Evolutionary conservation across 2,888 invertebrate species (phyloP).

Genomic region (Vannuccia rotundouncinata): DNA sequence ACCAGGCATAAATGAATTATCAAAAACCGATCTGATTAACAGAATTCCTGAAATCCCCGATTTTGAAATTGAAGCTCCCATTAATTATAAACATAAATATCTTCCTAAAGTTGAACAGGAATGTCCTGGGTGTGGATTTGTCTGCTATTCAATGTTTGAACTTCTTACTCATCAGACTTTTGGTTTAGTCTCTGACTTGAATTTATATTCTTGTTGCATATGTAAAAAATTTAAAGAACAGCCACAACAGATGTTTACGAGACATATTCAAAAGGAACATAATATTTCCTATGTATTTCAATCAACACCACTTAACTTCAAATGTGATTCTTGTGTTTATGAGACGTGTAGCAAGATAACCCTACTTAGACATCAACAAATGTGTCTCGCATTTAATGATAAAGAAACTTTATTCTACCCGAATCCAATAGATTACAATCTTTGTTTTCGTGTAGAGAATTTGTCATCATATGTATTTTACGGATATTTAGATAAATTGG

Average conservation of each 20-base stretch:
- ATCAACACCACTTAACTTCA: not conserved
- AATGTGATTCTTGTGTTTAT: not conserved
- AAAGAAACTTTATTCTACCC: not conserved
- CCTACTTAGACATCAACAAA: not conserved
- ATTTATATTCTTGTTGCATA: not conserved
- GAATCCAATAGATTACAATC: not conserved
- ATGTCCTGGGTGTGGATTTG: not conserved
- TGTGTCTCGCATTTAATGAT: not conserved
- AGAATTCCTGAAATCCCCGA: no score
- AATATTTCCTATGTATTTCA: not conserved
- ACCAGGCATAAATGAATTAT: no score
- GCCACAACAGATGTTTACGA: not conserved
- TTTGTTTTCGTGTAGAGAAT: not conserved
- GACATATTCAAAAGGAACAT: not conserved
- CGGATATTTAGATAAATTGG: not conserved
- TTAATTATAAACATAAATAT: not conserved
- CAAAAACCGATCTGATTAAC: no score
- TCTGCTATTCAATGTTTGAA: not conserved
- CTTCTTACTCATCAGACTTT: not conserved
- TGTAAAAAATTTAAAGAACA: not conserved
- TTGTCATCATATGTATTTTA: not conserved
- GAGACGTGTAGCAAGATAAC: not conserved
- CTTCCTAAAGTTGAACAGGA: not conserved
- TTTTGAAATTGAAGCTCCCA: no score
- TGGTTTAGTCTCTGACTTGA: not conserved